A percentile compares a stretch with the other conserved stretches of the same genome.
These are phyloP conservation scores for Cheumatopsyche charites DNA, from an alignment of 1,140 invertebrate species.

Conservation along the genomic window DNA sequence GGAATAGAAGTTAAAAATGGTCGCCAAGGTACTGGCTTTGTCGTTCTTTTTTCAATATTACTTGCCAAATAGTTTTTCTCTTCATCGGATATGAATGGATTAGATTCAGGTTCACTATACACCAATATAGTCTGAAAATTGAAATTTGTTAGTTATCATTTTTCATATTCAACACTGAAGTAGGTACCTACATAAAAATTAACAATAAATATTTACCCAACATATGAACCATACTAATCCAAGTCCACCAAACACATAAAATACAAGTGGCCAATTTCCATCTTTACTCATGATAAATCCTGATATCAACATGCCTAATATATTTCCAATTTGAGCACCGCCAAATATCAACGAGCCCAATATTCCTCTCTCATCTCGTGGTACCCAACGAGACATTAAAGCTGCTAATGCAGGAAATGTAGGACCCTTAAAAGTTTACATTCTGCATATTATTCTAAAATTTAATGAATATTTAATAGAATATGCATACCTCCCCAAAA, in stretches of 20 bases:
- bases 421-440: conserved; percentile 66
- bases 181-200: not conserved
- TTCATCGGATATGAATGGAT: conserved; percentile 81
- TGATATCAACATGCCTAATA: conserved; percentile 73
- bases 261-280: conserved; percentile 78
- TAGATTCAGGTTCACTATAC: conserved; percentile 77
- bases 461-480: not conserved
- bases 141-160: no score
- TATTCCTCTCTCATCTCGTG: conserved; percentile 72
- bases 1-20: conserved; percentile 76
- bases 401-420: conserved; percentile 78
- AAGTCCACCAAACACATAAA: conserved; percentile 81
- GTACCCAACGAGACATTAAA: conserved; percentile 77
- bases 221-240: conserved; percentile 76
- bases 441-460: conserved; percentile 32
- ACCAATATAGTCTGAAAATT: conserved; percentile 65
- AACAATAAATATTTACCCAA: conserved; percentile 62
- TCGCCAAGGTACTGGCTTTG: conserved; percentile 67
- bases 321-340: conserved; percentile 74
- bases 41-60: conserved; percentile 63
- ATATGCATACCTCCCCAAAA: conserved; percentile 65
- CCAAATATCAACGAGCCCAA: conserved; percentile 77
- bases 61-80: conserved; percentile 78
- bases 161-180: not conserved
- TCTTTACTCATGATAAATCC: conserved; percentile 70